Evolutionary conservation across 2,797 vertebrate genomes (phyloP).

Genomic region (Aselliscus stoliczkanus): DNA sequence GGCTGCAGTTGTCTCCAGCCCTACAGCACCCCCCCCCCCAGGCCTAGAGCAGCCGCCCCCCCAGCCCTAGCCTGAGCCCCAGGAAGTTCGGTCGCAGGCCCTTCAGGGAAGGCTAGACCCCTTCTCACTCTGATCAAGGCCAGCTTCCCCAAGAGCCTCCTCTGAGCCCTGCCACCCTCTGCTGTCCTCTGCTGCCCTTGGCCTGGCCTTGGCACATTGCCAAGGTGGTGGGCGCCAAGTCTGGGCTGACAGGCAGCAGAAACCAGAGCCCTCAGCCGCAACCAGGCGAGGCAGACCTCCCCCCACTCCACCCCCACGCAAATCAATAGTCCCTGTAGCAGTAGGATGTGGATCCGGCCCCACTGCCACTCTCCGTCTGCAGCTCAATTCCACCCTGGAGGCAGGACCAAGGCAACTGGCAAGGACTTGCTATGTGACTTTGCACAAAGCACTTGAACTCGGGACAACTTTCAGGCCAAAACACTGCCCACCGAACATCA

Average conservation of each 20-base stretch:
- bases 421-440: slow-evolving; percentile 7
- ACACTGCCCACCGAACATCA: background rate
- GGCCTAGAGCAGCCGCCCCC: background rate
- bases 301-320: background rate
- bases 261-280: slow-evolving; percentile 54
- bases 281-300: background rate
- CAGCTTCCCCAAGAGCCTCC: background rate
- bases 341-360: background rate
- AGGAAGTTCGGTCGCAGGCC: background rate
- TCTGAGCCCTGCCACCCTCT: background rate
- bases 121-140: background rate
- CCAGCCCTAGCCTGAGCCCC: background rate
- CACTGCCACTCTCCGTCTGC: background rate
- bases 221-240: slow-evolving; percentile 21
- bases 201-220: slow-evolving; percentile 47
- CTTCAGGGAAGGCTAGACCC: background rate
- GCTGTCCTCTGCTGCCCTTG: slow-evolving; percentile 49
- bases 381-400: slow-evolving; percentile 10
- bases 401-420: background rate
- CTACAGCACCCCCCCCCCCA: background rate
- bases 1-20: background rate
- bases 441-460: background rate
- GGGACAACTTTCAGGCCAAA: background rate
- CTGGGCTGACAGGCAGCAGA: slow-evolving; percentile 43
- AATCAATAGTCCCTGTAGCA: slow-evolving; percentile 66